Evolutionary conservation across 2,113 vertebrate species (phyloP).

Genomic region (Sterna hirundo): DNA sequence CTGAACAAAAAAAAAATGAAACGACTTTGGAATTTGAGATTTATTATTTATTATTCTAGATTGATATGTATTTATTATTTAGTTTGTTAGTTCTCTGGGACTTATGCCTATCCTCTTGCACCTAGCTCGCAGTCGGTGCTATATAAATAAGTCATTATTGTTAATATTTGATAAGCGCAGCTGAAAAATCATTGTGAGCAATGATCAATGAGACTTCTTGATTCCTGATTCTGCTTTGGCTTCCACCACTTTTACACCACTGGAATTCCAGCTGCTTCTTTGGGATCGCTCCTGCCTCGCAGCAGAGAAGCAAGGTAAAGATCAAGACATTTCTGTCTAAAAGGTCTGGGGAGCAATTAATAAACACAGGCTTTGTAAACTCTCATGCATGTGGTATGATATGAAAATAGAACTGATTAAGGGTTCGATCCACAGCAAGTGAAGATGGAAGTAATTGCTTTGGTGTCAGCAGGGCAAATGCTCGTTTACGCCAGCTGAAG

Average conservation of each 20-base stretch:
- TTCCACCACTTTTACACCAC: neutral
- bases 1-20: neutral
- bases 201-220: conserved; percentile 34
- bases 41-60: conserved; percentile 68
- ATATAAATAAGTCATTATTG: conserved; percentile 60
- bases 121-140: conserved; percentile 16
- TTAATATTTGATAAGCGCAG: conserved; percentile 63
- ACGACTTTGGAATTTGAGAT: neutral
- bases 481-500: neutral
- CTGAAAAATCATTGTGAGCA: conserved; percentile 38
- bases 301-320: neutral
- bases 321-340: neutral
- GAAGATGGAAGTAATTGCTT: neutral
- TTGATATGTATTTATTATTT: conserved; percentile 67
- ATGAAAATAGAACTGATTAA: neutral
- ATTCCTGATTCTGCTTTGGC: neutral
- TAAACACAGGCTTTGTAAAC: neutral
- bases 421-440: neutral
- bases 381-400: neutral
- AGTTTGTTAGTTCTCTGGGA: conserved; percentile 57
- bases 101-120: neutral
- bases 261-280: conserved; percentile 11
- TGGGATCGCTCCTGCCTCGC: neutral
- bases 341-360: neutral
- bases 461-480: neutral